Percentiles rank a stretch among this genome's conserved stretches.
phyloP scores from a whole-genome alignment of 1,140 invertebrate species.

The Macrobrachium nipponense region DNA sequence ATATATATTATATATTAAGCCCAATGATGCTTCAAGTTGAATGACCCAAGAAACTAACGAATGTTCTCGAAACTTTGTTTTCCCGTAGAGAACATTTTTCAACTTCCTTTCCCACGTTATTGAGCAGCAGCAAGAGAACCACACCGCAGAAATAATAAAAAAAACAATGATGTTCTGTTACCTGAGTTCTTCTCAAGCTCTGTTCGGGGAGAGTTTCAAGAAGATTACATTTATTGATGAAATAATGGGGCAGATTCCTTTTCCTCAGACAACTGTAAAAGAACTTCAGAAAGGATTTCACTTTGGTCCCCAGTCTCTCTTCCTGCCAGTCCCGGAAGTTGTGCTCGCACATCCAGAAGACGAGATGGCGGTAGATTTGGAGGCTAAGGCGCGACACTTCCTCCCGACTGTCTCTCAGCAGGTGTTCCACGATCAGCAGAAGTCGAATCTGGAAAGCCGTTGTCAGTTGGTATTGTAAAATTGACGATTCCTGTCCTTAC shows the following conservation, averaged over 20 bases:
- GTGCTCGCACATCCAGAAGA: slow-evolving; percentile 82
- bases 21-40: no score
- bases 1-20: no score
- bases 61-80: no score
- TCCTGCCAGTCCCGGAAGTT: slow-evolving; percentile 78
- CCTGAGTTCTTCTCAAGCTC: slow-evolving; percentile 69
- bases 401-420: slow-evolving; percentile 72
- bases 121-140: no score
- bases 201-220: slow-evolving; percentile 77
- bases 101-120: no score
- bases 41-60: no score
- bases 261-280: slow-evolving; percentile 71
- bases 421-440: slow-evolving; percentile 73
- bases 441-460: slow-evolving; percentile 68
- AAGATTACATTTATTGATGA: slow-evolving; percentile 79
- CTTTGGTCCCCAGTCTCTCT: slow-evolving; percentile 76
- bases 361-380: slow-evolving; percentile 78
- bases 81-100: no score
- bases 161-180: neutral
- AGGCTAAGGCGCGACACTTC: slow-evolving; percentile 70
- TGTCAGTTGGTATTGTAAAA: slow-evolving; percentile 69
- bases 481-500: no score
- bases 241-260: slow-evolving; percentile 77
- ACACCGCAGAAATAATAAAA: no score
- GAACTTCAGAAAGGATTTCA: slow-evolving; percentile 74